phyloP scores from a whole-genome alignment of 2,797 vertebrate genomes.

The Phaenicophaeus curvirostris region DNA sequence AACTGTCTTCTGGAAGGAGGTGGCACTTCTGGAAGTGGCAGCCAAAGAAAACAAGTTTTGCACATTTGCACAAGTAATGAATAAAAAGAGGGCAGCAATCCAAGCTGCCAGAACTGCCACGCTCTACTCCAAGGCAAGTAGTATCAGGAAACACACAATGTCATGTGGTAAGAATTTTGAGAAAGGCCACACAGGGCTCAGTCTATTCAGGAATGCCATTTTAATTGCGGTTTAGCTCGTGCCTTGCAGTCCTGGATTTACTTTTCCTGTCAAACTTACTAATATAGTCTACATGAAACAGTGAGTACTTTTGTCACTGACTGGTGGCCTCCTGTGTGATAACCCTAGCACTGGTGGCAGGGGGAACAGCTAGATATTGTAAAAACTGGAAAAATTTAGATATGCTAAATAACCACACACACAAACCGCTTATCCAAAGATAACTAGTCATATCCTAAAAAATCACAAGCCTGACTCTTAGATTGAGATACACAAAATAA shows the following conservation, averaged over 20 bases:
- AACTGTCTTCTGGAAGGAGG: constrained; percentile 17
- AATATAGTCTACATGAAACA: not conserved
- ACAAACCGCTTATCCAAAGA: not conserved
- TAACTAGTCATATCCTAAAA: not conserved
- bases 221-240: not conserved
- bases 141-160: not conserved
- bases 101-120: not conserved
- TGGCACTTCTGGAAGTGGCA: constrained; percentile 1
- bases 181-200: not conserved
- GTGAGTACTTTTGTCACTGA: not conserved
- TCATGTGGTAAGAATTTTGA: not conserved
- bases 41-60: constrained; percentile 34
- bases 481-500: not conserved
- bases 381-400: not conserved
- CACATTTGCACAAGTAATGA: not conserved
- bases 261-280: not conserved
- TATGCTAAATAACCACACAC: not conserved
- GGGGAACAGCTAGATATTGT: not conserved
- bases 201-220: not conserved
- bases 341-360: not conserved
- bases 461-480: not conserved
- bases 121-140: not conserved
- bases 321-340: not conserved
- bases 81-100: not conserved
- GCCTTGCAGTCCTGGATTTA: not conserved